Conservation (phyloP, 2,888 invertebrate genomes). For the Tetranychus truncatus region DNA sequence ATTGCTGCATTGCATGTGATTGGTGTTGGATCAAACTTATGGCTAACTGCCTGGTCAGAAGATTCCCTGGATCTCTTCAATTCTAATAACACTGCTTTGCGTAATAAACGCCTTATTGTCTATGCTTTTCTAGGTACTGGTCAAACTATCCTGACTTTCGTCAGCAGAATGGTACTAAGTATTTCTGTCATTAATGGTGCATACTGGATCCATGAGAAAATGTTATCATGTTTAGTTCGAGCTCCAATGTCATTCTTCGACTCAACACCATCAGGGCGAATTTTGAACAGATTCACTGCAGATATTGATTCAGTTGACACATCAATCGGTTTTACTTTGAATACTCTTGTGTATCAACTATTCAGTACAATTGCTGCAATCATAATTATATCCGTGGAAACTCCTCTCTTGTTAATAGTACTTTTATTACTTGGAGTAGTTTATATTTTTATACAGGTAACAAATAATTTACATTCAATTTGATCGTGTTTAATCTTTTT, state of each 20-base stretch:
- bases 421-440: conserved; percentile 31
- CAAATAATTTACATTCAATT: too few species aligned
- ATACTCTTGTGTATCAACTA: conserved; percentile 24
- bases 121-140: too few species aligned
- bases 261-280: conserved; percentile 27
- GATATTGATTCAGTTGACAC: conserved; percentile 29
- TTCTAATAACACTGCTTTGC: too few species aligned
- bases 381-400: conserved; percentile 29
- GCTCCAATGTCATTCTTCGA: conserved; percentile 34
- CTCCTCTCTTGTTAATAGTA: conserved; percentile 32
- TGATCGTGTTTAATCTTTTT: too few species aligned
- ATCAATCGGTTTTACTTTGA: conserved; percentile 26
- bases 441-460: conserved; percentile 29
- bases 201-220: conserved; percentile 22
- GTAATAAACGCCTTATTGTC: too few species aligned
- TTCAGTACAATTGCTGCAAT: conserved; percentile 25
- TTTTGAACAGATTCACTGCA: conserved; percentile 27
- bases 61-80: too few species aligned
- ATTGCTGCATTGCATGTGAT: conserved; percentile 3
- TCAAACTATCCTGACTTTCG: too few species aligned
- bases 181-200: too few species aligned
- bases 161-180: too few species aligned
- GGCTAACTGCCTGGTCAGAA: conserved; percentile 27
- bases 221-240: conserved; percentile 29
- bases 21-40: conserved; percentile 26